Evolutionary conservation across 2,888 invertebrate genomes (phyloP).

Genomic region (Rambutsinella grinnellia): DNA sequence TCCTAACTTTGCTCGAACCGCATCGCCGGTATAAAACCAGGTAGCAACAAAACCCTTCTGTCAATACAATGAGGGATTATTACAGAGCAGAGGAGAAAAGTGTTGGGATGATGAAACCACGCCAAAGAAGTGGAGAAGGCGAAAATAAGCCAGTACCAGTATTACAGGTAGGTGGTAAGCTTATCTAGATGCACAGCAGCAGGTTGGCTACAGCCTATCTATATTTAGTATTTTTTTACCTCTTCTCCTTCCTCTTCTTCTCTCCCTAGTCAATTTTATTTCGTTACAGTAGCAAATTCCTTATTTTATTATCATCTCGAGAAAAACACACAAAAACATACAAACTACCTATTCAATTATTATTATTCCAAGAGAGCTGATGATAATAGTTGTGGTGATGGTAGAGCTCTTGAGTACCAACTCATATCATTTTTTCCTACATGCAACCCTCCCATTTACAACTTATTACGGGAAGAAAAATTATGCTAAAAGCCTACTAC

Average conservation of each 20-base stretch:
- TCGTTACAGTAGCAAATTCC: slow-evolving; percentile 12
- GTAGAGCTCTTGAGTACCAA: no score
- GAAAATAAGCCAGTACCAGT: no score
- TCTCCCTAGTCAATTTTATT: neutral
- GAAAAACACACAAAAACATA: neutral
- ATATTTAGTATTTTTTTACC: neutral
- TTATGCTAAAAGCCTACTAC: no score
- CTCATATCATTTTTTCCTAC: no score
- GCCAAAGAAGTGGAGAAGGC: slow-evolving; percentile 7
- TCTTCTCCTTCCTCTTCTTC: neutral
- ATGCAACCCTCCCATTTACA: no score
- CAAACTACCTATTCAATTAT: neutral
- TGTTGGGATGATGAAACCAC: neutral
- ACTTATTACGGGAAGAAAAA: no score
- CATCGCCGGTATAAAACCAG: neutral
- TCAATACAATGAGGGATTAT: slow-evolving; percentile 18
- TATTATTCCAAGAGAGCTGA: neutral
- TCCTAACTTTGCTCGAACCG: slow-evolving; percentile 3
- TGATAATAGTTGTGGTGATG: neutral
- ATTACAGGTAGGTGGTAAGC: no score
- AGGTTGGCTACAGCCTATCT: no score
- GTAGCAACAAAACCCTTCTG: neutral
- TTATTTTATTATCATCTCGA: neutral
- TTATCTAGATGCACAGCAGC: no score
- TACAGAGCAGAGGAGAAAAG: slow-evolving; percentile 2